Conservation (phyloP, 2,888 invertebrate species). For the Drosophila quinaria region DNA sequence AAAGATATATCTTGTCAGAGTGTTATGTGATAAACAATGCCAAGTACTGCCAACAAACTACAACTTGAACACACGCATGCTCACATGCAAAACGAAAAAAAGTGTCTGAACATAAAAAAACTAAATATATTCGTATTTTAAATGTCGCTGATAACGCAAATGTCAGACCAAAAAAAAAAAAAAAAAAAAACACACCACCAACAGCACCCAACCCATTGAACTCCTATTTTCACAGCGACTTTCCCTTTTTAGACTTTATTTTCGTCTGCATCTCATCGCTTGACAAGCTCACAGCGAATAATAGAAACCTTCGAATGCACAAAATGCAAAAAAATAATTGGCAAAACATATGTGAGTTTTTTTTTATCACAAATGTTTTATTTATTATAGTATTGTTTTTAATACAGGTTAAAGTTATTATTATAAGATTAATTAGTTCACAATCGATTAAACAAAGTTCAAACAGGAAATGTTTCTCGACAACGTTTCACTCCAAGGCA, state of each 20-base stretch:
- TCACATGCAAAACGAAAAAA: constrained; percentile 36
- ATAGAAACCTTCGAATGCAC: constrained; percentile 43
- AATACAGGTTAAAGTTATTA: no score
- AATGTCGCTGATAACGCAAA: constrained; percentile 59
- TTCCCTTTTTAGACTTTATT: constrained; percentile 67
- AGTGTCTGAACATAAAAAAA: constrained; percentile 38
- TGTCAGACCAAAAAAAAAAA: constrained; percentile 35
- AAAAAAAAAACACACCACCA: background rate
- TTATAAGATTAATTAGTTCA: no score
- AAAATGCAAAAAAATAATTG: constrained; percentile 7
- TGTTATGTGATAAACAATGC: constrained; percentile 50
- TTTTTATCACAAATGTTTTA: no score
- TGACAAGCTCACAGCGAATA: constrained; percentile 50
- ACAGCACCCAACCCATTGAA: background rate
- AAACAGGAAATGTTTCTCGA: no score
- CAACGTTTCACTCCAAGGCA: no score
- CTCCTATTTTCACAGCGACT: constrained; percentile 34
- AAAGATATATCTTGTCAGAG: background rate
- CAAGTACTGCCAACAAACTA: constrained; percentile 55
- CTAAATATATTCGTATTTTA: constrained; percentile 42
- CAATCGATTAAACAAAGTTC: no score
- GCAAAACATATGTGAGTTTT: background rate
- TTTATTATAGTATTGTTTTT: no score
- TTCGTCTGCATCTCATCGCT: constrained; percentile 47
- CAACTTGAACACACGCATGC: constrained; percentile 22